Conservation (phyloP, 2,113 vertebrate species). For the Platycercus adscitus region DNA sequence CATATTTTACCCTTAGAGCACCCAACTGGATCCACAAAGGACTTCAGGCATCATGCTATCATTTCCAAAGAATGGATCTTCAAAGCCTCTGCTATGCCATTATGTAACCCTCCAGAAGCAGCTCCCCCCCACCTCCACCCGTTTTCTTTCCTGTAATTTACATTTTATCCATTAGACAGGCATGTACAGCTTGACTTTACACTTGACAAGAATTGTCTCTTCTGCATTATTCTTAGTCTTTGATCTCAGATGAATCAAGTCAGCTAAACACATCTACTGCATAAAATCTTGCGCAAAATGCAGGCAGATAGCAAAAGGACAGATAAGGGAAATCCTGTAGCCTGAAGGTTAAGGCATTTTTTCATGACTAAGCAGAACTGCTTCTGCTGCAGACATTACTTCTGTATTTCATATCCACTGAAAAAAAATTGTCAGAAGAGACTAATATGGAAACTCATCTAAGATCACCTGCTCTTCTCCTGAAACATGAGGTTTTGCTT, state of each 20-base stretch:
- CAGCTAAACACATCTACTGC: not conserved
- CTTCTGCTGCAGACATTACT: not conserved
- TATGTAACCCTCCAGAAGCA: not conserved
- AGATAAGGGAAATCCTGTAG: not conserved
- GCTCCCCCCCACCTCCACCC: not conserved
- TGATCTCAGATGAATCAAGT: slow-evolving; percentile 9
- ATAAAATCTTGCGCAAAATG: not conserved
- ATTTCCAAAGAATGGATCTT: not conserved
- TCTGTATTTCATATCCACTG: not conserved
- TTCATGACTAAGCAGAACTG: not conserved
- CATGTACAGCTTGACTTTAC: not conserved
- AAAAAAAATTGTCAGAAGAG: not conserved
- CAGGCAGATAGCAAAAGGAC: not conserved
- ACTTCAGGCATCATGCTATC: not conserved
- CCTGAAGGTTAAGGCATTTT: not conserved
- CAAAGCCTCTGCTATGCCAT: not conserved
- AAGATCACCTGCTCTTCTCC: not conserved
- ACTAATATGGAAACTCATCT: not conserved
- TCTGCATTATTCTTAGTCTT: not conserved
- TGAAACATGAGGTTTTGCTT: slow-evolving; percentile 3
- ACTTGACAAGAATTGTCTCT: not conserved
- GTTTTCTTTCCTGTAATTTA: not conserved
- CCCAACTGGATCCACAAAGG: not conserved
- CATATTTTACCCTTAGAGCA: not conserved
- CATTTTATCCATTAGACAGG: not conserved